Percentiles rank a stretch among this genome's conserved stretches.
These are phyloP conservation scores for Morone chrysops DNA, from an alignment of 2,113 vertebrate species.

Conservation along the genomic window DNA sequence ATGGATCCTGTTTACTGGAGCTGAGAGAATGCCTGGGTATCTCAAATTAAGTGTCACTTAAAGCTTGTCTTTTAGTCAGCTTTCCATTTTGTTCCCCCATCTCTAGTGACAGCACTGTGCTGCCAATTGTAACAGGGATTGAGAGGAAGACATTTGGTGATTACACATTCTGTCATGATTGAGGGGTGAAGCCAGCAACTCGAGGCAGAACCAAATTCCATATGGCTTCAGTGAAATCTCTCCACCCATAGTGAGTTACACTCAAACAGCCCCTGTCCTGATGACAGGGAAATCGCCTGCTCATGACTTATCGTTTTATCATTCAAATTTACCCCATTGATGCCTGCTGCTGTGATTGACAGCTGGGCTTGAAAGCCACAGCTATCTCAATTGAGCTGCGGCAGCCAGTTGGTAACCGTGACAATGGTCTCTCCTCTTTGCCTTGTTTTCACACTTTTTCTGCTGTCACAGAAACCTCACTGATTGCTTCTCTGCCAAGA, in stretches of 20 bases:
- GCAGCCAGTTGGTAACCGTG: constrained; percentile 78
- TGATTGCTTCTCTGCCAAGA: constrained; percentile 77
- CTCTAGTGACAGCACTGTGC: constrained; percentile 75
- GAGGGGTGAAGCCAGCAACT: constrained; percentile 73
- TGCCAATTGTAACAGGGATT: constrained; percentile 78
- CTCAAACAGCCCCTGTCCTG: constrained; percentile 67
- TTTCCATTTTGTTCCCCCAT: constrained; percentile 77
- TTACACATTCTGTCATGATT: constrained; percentile 81
- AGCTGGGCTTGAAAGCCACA: constrained; percentile 72
- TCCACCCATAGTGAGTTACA: constrained; percentile 65
- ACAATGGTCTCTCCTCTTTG: constrained; percentile 79
- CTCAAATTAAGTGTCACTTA: constrained; percentile 86
- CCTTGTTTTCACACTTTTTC: constrained; percentile 75
- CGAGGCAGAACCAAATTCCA: constrained; percentile 74
- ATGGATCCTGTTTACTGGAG: constrained; percentile 81
- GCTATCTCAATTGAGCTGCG: constrained; percentile 76
- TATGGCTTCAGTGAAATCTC: constrained; percentile 69
- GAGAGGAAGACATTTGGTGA: constrained; percentile 80
- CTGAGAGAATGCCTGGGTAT: constrained; percentile 76
- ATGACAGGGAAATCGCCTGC: constrained; percentile 78
- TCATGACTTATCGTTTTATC: constrained; percentile 82
- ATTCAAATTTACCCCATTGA: constrained; percentile 80
- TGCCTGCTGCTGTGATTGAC: constrained; percentile 76
- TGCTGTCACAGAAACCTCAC: constrained; percentile 78
- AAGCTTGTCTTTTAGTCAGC: constrained; percentile 78